Evolutionary conservation across 1,140 invertebrate genomes (phyloP).

Genomic region (Aethina tumida): DNA sequence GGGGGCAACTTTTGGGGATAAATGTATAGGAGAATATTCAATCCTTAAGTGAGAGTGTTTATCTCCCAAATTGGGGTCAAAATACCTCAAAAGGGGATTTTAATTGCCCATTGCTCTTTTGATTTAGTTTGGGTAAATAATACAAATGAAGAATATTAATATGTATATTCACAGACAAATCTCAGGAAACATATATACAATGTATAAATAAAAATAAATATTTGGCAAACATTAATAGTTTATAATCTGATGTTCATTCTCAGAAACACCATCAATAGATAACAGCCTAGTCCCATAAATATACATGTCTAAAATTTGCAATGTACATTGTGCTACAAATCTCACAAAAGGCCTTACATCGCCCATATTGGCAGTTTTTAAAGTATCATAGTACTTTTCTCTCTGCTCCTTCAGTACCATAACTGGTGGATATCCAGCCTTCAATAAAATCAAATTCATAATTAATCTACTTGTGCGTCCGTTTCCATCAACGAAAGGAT

Average conservation of each 20-base stretch:
- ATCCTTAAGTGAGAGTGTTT: too few species aligned
- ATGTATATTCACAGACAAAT: too few species aligned
- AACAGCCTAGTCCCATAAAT: slow-evolving; percentile 59
- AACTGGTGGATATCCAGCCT: slow-evolving; percentile 93
- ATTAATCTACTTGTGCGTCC: slow-evolving; percentile 87
- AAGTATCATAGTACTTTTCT: slow-evolving; percentile 72
- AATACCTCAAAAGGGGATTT: too few species aligned
- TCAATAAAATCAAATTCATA: slow-evolving; percentile 97
- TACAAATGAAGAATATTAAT: too few species aligned
- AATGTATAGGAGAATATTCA: too few species aligned
- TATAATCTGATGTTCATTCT: slow-evolving; percentile 14
- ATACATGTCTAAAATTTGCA: slow-evolving; percentile 88
- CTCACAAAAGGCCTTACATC: slow-evolving; percentile 88
- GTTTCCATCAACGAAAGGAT: slow-evolving; percentile 90
- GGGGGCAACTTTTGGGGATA: too few species aligned
- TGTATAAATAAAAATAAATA: too few species aligned
- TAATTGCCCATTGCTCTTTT: too few species aligned
- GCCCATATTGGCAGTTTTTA: slow-evolving; percentile 85
- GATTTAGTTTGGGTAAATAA: too few species aligned
- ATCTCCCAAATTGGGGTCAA: too few species aligned
- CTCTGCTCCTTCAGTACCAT: slow-evolving; percentile 88
- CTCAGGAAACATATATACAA: too few species aligned
- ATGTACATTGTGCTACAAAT: slow-evolving; percentile 91
- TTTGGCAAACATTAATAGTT: background rate
- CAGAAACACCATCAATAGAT: slow-evolving; percentile 17